Evolutionary conservation across 2,113 vertebrate genomes (phyloP), one percentile per base, ranked within the genome.

Genomic region (Antigone vipio): DNA sequence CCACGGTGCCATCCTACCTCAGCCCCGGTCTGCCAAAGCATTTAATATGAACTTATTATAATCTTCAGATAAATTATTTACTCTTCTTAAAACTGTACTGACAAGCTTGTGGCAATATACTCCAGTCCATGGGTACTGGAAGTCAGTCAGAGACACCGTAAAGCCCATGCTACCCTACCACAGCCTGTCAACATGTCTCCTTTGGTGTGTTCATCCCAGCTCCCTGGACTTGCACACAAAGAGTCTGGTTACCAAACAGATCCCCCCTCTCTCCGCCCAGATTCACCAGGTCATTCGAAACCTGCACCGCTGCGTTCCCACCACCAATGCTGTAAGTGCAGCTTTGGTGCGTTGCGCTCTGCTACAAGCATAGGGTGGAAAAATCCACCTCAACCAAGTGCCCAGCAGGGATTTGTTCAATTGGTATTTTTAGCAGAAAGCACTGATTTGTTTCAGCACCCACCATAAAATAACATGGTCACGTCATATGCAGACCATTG

Each of bases 361-460:
- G 44, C 68, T 85, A 76, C 85, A 74, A 79, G 42, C 35, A 11
- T 5, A 5, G 42, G 35, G 34, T 84, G 49, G 30, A 75, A 86
- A 95, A 93, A 92, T 68, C 84, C 74, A 93, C 88, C 71, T 85
- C 49, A 5, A 6, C 75, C 89, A 84, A 44, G 79, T 10, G 18
- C 52, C 44, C 60, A 69, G 77, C 50, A 60, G 55, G 66, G 40
- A 85, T 62, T 76, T 66, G 29, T 68, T 87, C 8, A 3, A 53
- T 34, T 95, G 92, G 49, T 59, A 21, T 88, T 96, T 95, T 90
- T 63, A 97, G 76, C 67, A 96, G 81, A 95, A 96, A 94, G 74
- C 55, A 84, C 42, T 63, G 45, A 90, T 97, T 96, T 95, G 45
- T 92, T 78, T 68, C 63, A 23, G 95, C 72, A 79, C 53, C 80